Base-by-base conservation (phyloP, 2,113 vertebrate species). In the Nerophis lumbriciformis region DNA sequence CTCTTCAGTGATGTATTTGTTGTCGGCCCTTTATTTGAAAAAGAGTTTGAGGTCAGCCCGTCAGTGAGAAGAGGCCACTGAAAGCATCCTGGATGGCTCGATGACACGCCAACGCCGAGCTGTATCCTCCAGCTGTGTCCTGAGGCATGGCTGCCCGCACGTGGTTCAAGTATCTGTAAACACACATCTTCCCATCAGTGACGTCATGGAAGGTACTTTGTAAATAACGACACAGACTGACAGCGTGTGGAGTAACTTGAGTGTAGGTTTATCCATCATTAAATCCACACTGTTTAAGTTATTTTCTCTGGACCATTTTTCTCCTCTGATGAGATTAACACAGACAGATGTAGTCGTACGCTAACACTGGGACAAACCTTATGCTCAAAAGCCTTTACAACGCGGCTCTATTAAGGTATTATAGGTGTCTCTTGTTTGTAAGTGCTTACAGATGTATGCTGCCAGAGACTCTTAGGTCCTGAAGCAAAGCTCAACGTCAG, bases 61-160 rank as follows among this genome's bases (percentile, higher is more conserved):
- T 66, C 0, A 2, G 12, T 16, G 59, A 59, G 77, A 97, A 95
- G 54, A 99, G 91, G 7, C 96, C 95, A 37, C 95, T 98, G 92
- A 99, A 94, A 0, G 97, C 95, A 59, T 99, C 97, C 85, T 99
- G 95, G 19, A 99, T 70, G 11, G 96, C 97, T 69, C 96, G 89
- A 83, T 96, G 90, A 89, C 97, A 99, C 0, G 96, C 97, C 13
- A 98, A 88, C 38, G 91, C 93, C 38, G 97, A 94, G 35, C 88
- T 79, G 82, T 99, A 99, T 75, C 97, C 97, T 70, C 97, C 97
- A 8, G 96, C 96, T 11, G 95, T 87, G 78, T 99, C 96, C 88
- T 95, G 95, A 1, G 90, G 92, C 48, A 93, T 88, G 63, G 94
- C 89, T 0, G 92, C 89, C 79, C 95, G 91, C 15, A 99, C 96